These are phyloP conservation scores for Cyphomyrus plagiostoma DNA, from an alignment of 2,113 vertebrate species.

Conservation along the genomic window DNA sequence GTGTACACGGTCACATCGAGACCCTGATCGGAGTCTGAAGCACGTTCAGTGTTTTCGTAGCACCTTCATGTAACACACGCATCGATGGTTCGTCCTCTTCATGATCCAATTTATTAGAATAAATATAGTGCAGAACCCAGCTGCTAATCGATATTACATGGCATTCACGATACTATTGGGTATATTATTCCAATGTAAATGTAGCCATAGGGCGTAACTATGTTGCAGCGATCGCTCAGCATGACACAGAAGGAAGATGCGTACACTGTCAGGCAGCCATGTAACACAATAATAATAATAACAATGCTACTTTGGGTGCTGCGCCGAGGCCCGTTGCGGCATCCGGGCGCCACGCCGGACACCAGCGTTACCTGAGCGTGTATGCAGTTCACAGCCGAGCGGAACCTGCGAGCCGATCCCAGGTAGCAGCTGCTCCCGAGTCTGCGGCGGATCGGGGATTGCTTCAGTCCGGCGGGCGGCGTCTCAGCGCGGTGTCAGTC, in stretches of 20 bases:
- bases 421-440: neutral
- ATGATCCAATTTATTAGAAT: neutral
- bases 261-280: neutral
- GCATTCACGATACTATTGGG: neutral
- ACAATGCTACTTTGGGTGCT: neutral
- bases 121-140: neutral
- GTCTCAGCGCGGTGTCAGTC: neutral
- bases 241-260: neutral
- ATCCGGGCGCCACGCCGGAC: neutral
- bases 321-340: neutral
- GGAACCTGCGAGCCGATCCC: neutral
- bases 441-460: neutral
- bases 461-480: neutral
- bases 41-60: neutral
- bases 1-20: neutral
- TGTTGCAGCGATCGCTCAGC: neutral
- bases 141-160: neutral
- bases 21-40: neutral
- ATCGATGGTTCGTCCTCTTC: neutral
- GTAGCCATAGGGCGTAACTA: neutral
- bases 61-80: neutral
- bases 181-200: neutral
- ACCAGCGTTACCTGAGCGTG: neutral
- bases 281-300: neutral
- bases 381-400: neutral